Evolutionary conservation across 2,888 invertebrate species (phyloP).

Genomic region (Aromia moschata): DNA sequence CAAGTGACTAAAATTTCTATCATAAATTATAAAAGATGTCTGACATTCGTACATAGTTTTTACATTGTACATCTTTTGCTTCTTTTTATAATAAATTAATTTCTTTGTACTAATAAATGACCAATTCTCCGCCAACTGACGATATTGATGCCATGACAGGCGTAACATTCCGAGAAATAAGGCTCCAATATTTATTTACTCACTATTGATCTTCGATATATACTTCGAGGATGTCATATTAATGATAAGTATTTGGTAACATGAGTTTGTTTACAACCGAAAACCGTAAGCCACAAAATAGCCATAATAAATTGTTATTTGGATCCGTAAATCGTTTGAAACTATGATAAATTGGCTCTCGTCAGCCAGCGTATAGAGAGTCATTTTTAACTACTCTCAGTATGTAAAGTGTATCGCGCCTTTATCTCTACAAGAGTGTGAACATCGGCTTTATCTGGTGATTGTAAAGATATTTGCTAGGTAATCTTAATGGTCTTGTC

Average conservation of each 20-base stretch:
- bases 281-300: slow-evolving; percentile 11
- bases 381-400: slow-evolving; percentile 19
- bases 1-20: no score
- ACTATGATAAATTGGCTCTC: slow-evolving; percentile 20
- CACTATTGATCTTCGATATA: slow-evolving; percentile 1
- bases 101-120: neutral
- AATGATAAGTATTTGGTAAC: slow-evolving; percentile 10
- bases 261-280: slow-evolving; percentile 1
- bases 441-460: slow-evolving; percentile 38
- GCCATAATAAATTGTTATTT: slow-evolving; percentile 8
- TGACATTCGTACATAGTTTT: neutral
- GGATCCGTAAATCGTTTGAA: slow-evolving; percentile 13
- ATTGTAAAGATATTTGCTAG: slow-evolving; percentile 39
- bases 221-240: slow-evolving; percentile 12
- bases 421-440: slow-evolving; percentile 41
- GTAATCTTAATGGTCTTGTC: slow-evolving; percentile 42
- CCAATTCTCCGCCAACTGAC: slow-evolving; percentile 2
- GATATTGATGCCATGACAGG: neutral
- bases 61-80: neutral
- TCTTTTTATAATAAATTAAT: neutral
- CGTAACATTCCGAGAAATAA: neutral
- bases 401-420: slow-evolving; percentile 25
- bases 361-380: slow-evolving; percentile 6
- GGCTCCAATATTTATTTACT: slow-evolving; percentile 8
- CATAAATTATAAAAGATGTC: neutral